phyloP scores from a whole-genome alignment of 2,888 invertebrate genomes.

The Boloria euphrosyne region DNA sequence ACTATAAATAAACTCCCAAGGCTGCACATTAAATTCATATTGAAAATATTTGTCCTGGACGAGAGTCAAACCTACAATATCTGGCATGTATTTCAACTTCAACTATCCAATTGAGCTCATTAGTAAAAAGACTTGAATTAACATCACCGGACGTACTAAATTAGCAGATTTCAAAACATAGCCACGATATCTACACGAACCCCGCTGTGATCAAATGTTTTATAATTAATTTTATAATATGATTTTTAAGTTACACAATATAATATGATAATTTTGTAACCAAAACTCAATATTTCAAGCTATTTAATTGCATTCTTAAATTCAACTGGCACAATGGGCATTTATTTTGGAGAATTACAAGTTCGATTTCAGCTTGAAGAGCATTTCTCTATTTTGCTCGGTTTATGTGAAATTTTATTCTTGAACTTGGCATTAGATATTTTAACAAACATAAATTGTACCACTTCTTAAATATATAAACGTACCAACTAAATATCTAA shows the following conservation, averaged over 20 bases:
- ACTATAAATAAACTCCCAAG: too few relatives aligned
- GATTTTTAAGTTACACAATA: slow-evolving; percentile 9
- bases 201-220: slow-evolving; percentile 7
- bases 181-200: background rate
- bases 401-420: background rate
- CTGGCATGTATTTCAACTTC: too few relatives aligned
- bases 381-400: background rate
- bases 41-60: too few relatives aligned
- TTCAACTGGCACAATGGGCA: background rate
- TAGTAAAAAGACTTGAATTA: too few relatives aligned
- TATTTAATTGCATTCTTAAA: slow-evolving; percentile 4
- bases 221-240: slow-evolving; percentile 12
- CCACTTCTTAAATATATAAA: too few relatives aligned
- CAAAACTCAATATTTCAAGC: slow-evolving; percentile 5
- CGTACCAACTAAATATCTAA: too few relatives aligned
- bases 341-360: background rate
- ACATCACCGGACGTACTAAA: too few relatives aligned
- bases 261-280: slow-evolving; percentile 14
- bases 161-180: slow-evolving; percentile 5
- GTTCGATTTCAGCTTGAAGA: background rate
- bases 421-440: background rate
- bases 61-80: too few relatives aligned
- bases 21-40: too few relatives aligned
- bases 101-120: too few relatives aligned
- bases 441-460: background rate